Conservation (phyloP, 2,888 invertebrate genomes). For the Resseliella maxima region DNA sequence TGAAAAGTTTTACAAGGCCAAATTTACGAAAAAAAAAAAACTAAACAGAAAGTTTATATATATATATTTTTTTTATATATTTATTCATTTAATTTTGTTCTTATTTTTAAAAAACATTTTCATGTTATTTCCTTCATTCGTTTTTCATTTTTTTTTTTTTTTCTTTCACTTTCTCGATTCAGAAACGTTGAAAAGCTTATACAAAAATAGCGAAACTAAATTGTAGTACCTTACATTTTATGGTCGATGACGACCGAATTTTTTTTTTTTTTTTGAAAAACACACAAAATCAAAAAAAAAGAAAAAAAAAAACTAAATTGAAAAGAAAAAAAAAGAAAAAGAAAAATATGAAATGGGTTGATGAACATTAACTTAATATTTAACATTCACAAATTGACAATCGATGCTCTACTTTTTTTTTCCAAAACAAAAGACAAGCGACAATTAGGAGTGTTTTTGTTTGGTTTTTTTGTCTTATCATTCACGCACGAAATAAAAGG, state of each 20-base stretch:
- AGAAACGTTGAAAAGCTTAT: slow-evolving; percentile 1
- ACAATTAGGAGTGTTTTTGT: background rate
- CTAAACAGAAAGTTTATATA: background rate
- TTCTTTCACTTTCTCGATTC: background rate
- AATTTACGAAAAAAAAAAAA: background rate
- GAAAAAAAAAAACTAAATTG: no score
- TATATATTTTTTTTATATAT: no score
- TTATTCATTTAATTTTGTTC: no score
- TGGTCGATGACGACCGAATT: background rate
- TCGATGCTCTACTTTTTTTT: background rate
- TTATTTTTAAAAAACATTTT: background rate
- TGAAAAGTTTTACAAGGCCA: slow-evolving; percentile 14
- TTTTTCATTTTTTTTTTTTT: background rate
- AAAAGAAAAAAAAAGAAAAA: no score
- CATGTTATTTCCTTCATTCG: background rate
- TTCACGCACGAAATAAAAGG: no score
- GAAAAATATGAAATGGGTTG: no score
- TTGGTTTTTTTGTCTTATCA: no score
- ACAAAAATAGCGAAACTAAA: slow-evolving; percentile 40
- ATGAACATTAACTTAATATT: no score
- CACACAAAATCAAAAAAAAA: no score
- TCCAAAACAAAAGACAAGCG: background rate
- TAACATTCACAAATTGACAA: no score
- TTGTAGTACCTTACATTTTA: background rate
- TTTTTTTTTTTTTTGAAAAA: background rate